phyloP scores from a whole-genome alignment of 1,140 invertebrate species.

The Ceratosolen fusciceps region DNA sequence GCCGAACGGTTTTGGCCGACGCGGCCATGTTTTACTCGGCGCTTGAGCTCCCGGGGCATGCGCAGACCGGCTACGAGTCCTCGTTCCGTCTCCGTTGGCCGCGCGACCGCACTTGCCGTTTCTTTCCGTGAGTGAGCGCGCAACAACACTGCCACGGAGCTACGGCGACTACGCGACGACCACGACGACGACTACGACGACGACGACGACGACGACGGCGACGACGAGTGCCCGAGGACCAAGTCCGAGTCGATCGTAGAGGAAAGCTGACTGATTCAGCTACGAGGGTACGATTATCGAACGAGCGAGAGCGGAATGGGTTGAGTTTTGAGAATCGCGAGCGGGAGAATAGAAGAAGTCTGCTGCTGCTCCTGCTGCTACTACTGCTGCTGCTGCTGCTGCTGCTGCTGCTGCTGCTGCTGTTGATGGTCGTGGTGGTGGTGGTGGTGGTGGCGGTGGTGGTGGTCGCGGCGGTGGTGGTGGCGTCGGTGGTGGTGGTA shows the following conservation, averaged over 20 bases:
- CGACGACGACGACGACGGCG: not conserved
- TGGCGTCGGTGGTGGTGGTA: not conserved
- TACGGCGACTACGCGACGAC: not conserved
- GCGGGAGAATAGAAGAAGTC: too few species aligned
- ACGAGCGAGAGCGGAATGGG: not conserved
- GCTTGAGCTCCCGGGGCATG: not conserved
- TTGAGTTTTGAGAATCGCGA: too few species aligned
- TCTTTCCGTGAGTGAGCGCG: slow-evolving; percentile 7
- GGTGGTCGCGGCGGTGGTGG: not conserved
- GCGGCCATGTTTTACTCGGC: slow-evolving; percentile 20
- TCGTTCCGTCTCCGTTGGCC: slow-evolving; percentile 6
- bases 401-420: not conserved
- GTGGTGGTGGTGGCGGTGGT: not conserved
- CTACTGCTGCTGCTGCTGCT: not conserved
- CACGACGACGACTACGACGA: not conserved
- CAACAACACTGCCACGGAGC: not conserved
- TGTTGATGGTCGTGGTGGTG: not conserved
- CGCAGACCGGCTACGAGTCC: not conserved
- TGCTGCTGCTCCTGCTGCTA: not conserved
- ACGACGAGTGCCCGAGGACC: too few species aligned
- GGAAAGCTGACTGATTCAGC: too few species aligned
- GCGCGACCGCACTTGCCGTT: slow-evolving; percentile 6
- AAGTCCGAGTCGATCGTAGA: too few species aligned
- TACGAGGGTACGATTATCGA: not conserved
- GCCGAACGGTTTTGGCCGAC: not conserved